Percentiles rank a stretch among this genome's conserved stretches.
Conservation (phyloP, 2,113 vertebrate species). For the Sander vitreus region DNA sequence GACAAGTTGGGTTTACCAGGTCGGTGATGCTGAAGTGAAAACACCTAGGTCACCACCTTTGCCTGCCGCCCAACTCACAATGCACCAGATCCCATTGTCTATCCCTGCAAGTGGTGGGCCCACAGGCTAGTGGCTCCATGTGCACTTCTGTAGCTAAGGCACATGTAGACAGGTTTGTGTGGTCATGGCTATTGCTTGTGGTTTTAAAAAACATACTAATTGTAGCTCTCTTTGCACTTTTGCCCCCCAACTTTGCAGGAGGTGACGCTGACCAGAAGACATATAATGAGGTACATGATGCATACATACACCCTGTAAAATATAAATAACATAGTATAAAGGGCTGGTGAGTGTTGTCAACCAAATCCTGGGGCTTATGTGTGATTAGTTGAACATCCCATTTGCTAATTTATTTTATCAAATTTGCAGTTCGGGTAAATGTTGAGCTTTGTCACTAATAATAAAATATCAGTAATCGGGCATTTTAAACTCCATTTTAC, state of each 20-base stretch:
- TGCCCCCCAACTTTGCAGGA: conserved; percentile 20
- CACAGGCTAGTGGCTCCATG: background rate
- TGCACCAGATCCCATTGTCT: background rate
- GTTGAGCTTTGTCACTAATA: background rate
- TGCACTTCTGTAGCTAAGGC: background rate
- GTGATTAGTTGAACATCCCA: background rate
- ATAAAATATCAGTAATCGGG: background rate
- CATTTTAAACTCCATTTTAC: background rate
- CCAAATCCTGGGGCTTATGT: background rate
- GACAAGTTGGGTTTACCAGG: too few relatives aligned
- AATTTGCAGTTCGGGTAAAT: background rate
- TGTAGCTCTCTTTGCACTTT: background rate
- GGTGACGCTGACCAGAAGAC: conserved; percentile 41
- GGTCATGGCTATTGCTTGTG: background rate
- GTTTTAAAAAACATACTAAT: background rate
- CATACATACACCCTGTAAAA: background rate
- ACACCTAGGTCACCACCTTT: too few relatives aligned
- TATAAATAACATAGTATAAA: background rate
- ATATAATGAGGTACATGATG: conserved; percentile 53
- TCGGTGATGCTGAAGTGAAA: too few relatives aligned
- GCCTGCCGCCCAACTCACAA: background rate
- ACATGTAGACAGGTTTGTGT: background rate
- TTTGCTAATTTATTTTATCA: background rate
- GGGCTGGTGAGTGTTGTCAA: background rate
- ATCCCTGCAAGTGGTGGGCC: background rate